Conservation (phyloP, 2,797 vertebrate species). For the Aselliscus stoliczkanus region DNA sequence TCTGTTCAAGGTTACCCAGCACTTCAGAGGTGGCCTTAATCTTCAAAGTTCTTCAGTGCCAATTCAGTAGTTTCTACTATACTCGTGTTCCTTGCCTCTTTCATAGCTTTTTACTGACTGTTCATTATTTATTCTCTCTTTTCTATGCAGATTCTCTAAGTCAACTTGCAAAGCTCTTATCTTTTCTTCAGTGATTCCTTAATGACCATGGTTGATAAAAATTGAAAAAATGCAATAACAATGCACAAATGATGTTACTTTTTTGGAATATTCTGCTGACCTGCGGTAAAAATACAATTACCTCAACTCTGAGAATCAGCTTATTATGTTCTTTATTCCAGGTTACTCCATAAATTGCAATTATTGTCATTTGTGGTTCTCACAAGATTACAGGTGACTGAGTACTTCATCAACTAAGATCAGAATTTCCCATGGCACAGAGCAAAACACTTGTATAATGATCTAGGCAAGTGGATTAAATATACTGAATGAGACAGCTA, state of each 20-base stretch:
- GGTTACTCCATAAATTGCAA: conserved; percentile 61
- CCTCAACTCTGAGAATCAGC: conserved; percentile 50
- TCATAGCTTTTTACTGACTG: conserved; percentile 6
- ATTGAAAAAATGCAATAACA: conserved; percentile 42
- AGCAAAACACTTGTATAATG: conserved; percentile 58
- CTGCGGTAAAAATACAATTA: conserved; percentile 57
- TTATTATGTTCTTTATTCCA: conserved; percentile 43
- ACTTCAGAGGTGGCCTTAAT: background rate
- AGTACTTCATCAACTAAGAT: conserved; percentile 58
- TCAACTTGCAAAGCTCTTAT: conserved; percentile 42
- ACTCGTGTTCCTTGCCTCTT: background rate
- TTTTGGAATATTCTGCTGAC: conserved; percentile 61
- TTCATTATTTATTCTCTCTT: background rate
- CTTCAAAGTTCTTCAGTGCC: background rate
- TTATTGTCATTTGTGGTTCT: conserved; percentile 47
- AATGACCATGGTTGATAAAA: conserved; percentile 58
- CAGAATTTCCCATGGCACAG: conserved; percentile 63
- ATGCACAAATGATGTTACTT: conserved; percentile 3
- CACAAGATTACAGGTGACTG: conserved; percentile 59
- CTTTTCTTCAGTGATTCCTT: conserved; percentile 47
- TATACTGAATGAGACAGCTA: conserved; percentile 10
- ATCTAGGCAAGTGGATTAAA: conserved; percentile 63
- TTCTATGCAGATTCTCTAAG: background rate
- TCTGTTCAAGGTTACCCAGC: background rate
- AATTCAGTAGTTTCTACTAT: background rate